A percentile compares a stretch with the other conserved stretches of the same genome.
These are phyloP conservation scores for Metellina segmentata DNA, from an alignment of 2,888 invertebrate genomes.

Conservation along the genomic window DNA sequence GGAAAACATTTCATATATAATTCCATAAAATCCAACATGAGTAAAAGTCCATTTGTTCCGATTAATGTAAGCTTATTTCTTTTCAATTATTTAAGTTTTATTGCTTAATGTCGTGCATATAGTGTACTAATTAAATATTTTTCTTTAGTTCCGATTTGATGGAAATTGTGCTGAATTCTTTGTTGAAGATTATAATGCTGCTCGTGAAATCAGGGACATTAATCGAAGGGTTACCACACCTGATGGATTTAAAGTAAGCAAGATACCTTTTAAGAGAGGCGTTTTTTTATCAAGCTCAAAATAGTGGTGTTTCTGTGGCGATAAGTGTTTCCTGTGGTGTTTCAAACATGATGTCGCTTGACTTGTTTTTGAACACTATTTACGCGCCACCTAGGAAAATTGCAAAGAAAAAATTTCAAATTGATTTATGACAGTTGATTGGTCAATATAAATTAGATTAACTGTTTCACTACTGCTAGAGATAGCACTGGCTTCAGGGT, in stretches of 20 bases:
- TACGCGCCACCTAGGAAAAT: not conserved
- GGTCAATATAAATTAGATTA: not conserved
- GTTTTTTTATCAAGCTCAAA: not conserved
- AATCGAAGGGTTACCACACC: slow-evolving; percentile 52
- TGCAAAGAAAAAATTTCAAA: not conserved
- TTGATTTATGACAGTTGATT: no score
- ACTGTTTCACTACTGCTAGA: no score
- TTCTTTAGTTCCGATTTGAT: slow-evolving; percentile 65
- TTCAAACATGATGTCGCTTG: not conserved
- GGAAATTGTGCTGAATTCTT: slow-evolving; percentile 70
- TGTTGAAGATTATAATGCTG: slow-evolving; percentile 38
- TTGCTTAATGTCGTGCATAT: not conserved
- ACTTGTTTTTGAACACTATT: not conserved
- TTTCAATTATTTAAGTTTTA: not conserved
- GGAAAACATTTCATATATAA: slow-evolving; percentile 66
- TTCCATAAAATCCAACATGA: slow-evolving; percentile 28
- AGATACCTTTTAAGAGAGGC: not conserved
- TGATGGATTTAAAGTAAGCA: slow-evolving; percentile 72
- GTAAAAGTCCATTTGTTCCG: slow-evolving; percentile 57
- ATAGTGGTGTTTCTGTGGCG: not conserved
- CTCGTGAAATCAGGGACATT: slow-evolving; percentile 41
- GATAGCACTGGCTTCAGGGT: no score
- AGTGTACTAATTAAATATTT: not conserved
- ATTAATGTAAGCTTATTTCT: slow-evolving; percentile 61
- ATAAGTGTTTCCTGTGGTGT: not conserved